Evolutionary conservation across 2,888 invertebrate genomes (phyloP), one percentile per base, ranked within the genome.

Genomic region (Aromia moschata): DNA sequence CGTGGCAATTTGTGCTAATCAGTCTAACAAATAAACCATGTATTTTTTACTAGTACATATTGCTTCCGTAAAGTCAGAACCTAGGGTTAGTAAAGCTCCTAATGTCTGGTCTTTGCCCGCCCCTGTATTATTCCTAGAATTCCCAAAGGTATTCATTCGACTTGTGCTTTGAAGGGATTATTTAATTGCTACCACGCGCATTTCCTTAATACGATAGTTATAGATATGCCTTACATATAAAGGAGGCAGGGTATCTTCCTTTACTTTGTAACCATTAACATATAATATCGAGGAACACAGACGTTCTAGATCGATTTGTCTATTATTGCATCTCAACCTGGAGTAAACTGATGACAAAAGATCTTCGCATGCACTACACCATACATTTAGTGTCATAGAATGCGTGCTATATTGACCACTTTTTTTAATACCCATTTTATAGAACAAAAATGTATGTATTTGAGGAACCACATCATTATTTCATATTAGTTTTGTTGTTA

Each of bases 81-180:
- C 20, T 7, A 37, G 12, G 38, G 49, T 25, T 49, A 25, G 38
- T 38, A 25, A 49, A 30, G 18, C 17, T 20, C 5, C 18, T 30
- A 33, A 7, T 3, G 37, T 14, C 14, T 18, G 46, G 38, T 18
- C 17, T 30, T n/a, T 30, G 37, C 33, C 45, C 54, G 54, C 54
- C 54, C 36, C 54, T 54, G 54, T 25, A 49, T 49, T 54, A 37
- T 45, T 37, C 37, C 36, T 25, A 25, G 33, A 55, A 77, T 75
- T 79, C 80, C 80, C 80, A 56, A 66, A 76, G 79, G 80, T 77
- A 79, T 79, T 79, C 77, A 77, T 77, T 77, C 74, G 73, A 73
- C 76, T 79, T 74, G 70, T 76, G 79, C 81, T 81, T 81, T 81
- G 81, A 81, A 79, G 80, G 81, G 81, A 81, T 81, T 81, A 81